Percentiles rank a stretch among this genome's conserved stretches.
These are phyloP conservation scores for Heteromyza rotundicornis DNA, from an alignment of 2,888 invertebrate species.

Conservation along the genomic window DNA sequence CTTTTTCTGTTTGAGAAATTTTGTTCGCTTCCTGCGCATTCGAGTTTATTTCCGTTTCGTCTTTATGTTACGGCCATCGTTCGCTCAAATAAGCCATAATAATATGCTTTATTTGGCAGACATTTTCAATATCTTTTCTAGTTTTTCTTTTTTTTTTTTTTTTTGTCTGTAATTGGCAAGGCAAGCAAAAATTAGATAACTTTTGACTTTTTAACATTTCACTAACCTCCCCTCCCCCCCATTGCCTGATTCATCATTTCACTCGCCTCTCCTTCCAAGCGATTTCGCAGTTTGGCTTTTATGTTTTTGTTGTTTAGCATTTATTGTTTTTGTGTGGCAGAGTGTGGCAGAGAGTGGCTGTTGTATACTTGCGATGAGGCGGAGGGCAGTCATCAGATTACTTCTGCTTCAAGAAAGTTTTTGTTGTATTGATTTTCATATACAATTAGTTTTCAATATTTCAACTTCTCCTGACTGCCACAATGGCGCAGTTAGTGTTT, in stretches of 20 bases:
- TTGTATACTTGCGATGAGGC: too few relatives aligned
- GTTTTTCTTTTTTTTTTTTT: too few relatives aligned
- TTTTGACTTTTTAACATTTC: not conserved
- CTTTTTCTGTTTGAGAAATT: not conserved
- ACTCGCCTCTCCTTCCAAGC: too few relatives aligned
- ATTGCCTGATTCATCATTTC: not conserved
- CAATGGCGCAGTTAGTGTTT: too few relatives aligned
- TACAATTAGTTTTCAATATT: too few relatives aligned
- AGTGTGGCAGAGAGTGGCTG: too few relatives aligned
- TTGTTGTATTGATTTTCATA: too few relatives aligned
- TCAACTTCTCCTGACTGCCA: too few relatives aligned
- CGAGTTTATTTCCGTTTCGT: not conserved
- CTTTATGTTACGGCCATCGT: not conserved
- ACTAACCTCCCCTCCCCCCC: not conserved
- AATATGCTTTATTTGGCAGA: conserved; percentile 4
- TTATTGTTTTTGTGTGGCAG: too few relatives aligned
- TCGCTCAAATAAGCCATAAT: not conserved
- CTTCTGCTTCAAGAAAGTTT: too few relatives aligned
- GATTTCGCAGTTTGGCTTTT: not conserved
- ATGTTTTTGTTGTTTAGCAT: not conserved
- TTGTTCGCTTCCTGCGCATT: not conserved
- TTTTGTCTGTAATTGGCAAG: not conserved
- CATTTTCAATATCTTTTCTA: conserved; percentile 7
- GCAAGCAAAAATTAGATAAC: conserved; percentile 5
- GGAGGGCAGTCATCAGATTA: too few relatives aligned